phyloP scores from a whole-genome alignment of 2,888 invertebrate genomes.

The Coelinius sp. region DNA sequence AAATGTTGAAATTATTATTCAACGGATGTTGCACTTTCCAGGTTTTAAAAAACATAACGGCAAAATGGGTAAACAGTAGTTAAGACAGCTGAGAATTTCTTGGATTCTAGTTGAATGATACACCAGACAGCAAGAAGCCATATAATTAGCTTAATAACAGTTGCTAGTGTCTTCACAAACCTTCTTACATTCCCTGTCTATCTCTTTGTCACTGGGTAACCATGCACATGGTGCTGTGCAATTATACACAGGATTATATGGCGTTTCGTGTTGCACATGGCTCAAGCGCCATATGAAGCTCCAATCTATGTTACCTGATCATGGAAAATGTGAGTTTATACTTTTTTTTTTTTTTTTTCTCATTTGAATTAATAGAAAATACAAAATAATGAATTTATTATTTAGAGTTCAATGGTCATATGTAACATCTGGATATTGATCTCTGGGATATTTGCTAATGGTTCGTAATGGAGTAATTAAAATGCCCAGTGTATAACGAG shows the following conservation, averaged over 20 bases:
- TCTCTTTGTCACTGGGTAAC: slow-evolving; percentile 17
- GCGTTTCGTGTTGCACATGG: slow-evolving; percentile 14
- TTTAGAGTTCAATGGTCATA: slow-evolving; percentile 23
- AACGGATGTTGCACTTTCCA: not conserved
- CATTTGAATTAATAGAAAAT: slow-evolving; percentile 15
- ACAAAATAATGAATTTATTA: slow-evolving; percentile 31
- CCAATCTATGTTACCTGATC: not conserved
- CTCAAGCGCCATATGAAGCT: slow-evolving; percentile 24
- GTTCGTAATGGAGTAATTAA: slow-evolving; percentile 44
- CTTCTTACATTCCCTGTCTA: slow-evolving; percentile 2
- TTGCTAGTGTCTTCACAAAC: slow-evolving; percentile 42
- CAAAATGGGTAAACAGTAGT: not conserved
- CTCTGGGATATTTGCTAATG: slow-evolving; percentile 42
- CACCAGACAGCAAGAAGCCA: slow-evolving; percentile 22
- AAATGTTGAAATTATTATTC: not conserved
- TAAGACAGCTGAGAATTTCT: not conserved
- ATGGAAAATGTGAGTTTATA: not conserved
- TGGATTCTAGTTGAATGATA: slow-evolving; percentile 17
- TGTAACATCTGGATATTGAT: slow-evolving; percentile 3
- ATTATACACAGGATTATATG: slow-evolving; percentile 7
- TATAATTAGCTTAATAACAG: slow-evolving; percentile 57
- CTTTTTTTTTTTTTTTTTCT: not conserved
- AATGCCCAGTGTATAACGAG: slow-evolving; percentile 42
- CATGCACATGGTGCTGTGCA: not conserved
- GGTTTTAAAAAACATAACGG: not conserved